Conservation (phyloP, 2,797 vertebrate species). For the Sphaeramia orbicularis region DNA sequence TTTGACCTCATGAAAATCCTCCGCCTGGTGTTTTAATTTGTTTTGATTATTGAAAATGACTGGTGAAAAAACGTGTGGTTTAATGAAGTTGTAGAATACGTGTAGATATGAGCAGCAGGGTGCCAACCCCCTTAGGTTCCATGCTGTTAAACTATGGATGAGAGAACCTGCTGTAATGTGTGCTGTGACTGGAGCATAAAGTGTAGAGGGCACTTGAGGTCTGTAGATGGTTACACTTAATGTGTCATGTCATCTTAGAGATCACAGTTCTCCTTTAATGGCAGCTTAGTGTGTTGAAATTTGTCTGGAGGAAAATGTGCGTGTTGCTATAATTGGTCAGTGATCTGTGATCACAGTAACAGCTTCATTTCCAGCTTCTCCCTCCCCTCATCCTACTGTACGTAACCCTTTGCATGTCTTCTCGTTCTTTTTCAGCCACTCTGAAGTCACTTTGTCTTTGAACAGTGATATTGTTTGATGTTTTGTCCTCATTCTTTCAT, state of each 20-base stretch:
- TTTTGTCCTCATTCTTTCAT: constrained; percentile 73
- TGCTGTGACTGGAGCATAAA: neutral
- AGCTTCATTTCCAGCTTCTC: constrained; percentile 51
- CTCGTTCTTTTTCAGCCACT: constrained; percentile 20
- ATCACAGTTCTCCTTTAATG: constrained; percentile 39
- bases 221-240: constrained; percentile 3
- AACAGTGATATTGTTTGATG: constrained; percentile 50
- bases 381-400: constrained; percentile 38
- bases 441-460: constrained; percentile 39
- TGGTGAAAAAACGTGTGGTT: constrained; percentile 5
- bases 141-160: constrained; percentile 18
- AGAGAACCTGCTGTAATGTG: constrained; percentile 3
- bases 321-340: constrained; percentile 49
- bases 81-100: constrained; percentile 16
- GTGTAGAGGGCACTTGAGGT: constrained; percentile 12
- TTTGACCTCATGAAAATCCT: constrained; percentile 92
- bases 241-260: constrained; percentile 15
- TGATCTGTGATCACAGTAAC: constrained; percentile 59
- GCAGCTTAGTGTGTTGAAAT: constrained; percentile 36
- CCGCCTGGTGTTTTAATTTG: constrained; percentile 34
- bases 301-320: constrained; percentile 39
- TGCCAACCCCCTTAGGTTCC: constrained; percentile 7
- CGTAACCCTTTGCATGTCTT: constrained; percentile 32
- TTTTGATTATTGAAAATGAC: neutral
- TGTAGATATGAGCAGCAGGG: constrained; percentile 16